phyloP scores from a whole-genome alignment of 2,797 vertebrate species.

The Micrastur ruficollis region DNA sequence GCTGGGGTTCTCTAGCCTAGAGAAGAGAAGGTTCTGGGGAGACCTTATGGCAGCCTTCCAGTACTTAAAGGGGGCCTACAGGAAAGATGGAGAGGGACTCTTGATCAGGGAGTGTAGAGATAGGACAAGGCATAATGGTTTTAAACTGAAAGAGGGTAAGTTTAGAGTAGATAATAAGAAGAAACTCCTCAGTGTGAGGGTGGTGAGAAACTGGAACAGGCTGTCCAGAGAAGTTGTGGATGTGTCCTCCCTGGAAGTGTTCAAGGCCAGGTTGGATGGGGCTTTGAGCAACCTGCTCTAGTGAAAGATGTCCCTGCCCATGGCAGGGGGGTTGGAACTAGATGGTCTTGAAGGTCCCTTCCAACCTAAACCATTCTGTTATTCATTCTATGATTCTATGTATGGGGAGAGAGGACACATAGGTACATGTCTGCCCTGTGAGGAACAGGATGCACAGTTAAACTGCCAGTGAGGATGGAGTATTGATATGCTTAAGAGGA shows the following conservation, averaged over 20 bases:
- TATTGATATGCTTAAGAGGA: not conserved
- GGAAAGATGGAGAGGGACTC: not conserved
- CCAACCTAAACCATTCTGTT: not conserved
- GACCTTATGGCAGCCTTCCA: not conserved
- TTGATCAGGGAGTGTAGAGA: no score
- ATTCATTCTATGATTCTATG: not conserved
- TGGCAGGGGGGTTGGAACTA: no score
- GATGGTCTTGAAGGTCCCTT: no score
- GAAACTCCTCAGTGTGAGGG: no score
- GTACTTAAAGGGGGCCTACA: not conserved
- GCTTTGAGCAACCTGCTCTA: not conserved
- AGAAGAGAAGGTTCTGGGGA: not conserved
- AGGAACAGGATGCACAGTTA: not conserved
- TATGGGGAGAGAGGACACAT: not conserved
- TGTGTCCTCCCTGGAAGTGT: not conserved
- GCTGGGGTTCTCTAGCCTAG: not conserved
- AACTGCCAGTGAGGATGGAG: not conserved
- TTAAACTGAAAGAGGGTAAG: no score
- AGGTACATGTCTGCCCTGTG: not conserved
- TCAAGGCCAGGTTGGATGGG: not conserved
- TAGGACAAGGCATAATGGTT: no score
- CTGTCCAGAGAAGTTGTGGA: not conserved
- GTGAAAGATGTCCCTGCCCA: no score
- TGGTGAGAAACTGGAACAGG: not conserved
- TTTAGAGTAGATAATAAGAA: no score